Evolutionary conservation across 2,888 invertebrate genomes (phyloP).

Genomic region (Neoaliturus tenellus): DNA sequence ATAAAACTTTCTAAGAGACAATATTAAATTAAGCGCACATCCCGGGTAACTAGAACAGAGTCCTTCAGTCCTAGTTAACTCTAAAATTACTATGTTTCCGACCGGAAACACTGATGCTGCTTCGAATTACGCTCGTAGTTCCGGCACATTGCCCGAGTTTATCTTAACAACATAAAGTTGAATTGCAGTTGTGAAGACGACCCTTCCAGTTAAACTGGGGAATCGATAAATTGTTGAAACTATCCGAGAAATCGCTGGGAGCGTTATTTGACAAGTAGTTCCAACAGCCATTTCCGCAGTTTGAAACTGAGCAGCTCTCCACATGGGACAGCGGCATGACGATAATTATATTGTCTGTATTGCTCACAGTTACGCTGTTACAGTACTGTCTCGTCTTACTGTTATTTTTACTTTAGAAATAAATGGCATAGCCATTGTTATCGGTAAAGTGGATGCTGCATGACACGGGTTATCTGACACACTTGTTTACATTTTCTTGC

Average conservation of each 20-base stretch:
- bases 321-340: neutral
- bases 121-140: conserved; percentile 24
- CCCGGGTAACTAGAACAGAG: too few species aligned
- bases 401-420: too few species aligned
- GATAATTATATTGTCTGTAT: neutral
- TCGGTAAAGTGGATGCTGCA: too few species aligned
- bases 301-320: neutral
- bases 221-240: conserved; percentile 35
- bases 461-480: too few species aligned
- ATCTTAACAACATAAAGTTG: conserved; percentile 43
- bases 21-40: too few species aligned
- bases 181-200: conserved; percentile 14
- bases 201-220: neutral
- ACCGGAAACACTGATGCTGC: conserved; percentile 14
- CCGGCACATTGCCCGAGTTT: neutral
- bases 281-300: neutral
- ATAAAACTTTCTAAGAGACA: too few species aligned
- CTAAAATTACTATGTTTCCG: neutral
- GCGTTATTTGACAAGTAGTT: conserved; percentile 11
- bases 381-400: too few species aligned
- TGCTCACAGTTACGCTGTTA: too few species aligned
- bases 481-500: too few species aligned
- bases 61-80: neutral
- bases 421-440: too few species aligned
- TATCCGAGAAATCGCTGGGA: neutral